Evolutionary conservation across 2,797 vertebrate genomes (phyloP).

Genomic region (Sebastes iracundus): DNA sequence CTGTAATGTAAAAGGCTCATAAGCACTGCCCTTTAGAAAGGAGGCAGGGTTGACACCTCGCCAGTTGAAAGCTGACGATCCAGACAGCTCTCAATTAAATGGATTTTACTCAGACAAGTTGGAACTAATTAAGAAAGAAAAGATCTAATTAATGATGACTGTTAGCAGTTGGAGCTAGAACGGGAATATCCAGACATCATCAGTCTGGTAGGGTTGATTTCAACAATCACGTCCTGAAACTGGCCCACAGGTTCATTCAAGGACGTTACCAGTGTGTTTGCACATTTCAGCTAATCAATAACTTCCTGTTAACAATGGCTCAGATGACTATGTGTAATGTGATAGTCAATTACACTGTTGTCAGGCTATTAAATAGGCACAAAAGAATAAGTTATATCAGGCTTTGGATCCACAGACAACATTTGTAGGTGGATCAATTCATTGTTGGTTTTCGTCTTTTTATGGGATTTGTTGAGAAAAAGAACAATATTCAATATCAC

Average conservation of each 20-base stretch:
- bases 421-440: not conserved
- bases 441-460: not conserved
- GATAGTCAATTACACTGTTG: not conserved
- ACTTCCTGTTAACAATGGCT: not conserved
- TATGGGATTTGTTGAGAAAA: not conserved
- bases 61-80: slow-evolving; percentile 15
- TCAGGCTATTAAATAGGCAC: too few species aligned
- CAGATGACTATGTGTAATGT: not conserved
- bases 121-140: slow-evolving; percentile 26
- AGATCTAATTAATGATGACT: slow-evolving; percentile 27
- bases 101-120: not conserved
- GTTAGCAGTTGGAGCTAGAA: not conserved
- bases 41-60: slow-evolving; percentile 21
- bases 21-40: slow-evolving; percentile 13
- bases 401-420: not conserved
- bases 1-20: slow-evolving; percentile 41
- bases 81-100: slow-evolving; percentile 12
- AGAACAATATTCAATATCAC: not conserved
- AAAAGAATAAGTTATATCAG: not conserved
- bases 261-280: not conserved
- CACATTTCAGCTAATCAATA: not conserved
- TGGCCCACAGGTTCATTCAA: not conserved
- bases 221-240: not conserved
- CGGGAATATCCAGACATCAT: not conserved
- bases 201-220: not conserved